A percentile compares a stretch with the other conserved stretches of the same genome.
These are phyloP conservation scores for Struthidea cinerea DNA, from an alignment of 2,113 vertebrate species.

Conservation along the genomic window DNA sequence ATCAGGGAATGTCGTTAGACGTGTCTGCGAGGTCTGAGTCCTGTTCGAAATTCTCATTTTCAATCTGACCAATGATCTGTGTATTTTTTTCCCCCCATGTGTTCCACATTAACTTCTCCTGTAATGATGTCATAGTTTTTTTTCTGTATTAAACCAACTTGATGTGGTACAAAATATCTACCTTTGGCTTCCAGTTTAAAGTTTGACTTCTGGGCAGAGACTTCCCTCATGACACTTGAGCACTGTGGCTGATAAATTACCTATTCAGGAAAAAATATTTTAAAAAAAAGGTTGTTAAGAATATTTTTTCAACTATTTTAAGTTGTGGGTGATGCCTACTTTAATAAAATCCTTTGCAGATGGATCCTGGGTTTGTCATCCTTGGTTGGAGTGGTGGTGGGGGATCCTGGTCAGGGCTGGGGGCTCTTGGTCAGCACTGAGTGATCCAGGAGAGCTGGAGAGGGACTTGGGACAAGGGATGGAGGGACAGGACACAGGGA, in stretches of 20 bases:
- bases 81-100: rapidly evolving
- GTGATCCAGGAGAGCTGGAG: background rate
- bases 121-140: background rate
- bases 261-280: background rate
- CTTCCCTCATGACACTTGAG: background rate
- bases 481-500: background rate
- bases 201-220: background rate
- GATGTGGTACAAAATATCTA: background rate
- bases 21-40: background rate
- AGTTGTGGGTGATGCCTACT: background rate
- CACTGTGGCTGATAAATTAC: background rate
- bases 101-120: background rate
- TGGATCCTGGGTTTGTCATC: background rate
- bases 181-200: background rate
- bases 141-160: background rate
- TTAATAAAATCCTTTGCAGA: conserved; percentile 45
- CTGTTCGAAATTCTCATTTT: background rate
- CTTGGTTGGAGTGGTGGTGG: background rate
- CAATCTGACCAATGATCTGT: background rate
- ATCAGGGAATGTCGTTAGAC: background rate
- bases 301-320: background rate
- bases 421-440: background rate
- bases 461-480: background rate
- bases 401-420: background rate
- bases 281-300: background rate